phyloP scores from a whole-genome alignment of 2,888 invertebrate genomes.

The Standfussiana lucernea region DNA sequence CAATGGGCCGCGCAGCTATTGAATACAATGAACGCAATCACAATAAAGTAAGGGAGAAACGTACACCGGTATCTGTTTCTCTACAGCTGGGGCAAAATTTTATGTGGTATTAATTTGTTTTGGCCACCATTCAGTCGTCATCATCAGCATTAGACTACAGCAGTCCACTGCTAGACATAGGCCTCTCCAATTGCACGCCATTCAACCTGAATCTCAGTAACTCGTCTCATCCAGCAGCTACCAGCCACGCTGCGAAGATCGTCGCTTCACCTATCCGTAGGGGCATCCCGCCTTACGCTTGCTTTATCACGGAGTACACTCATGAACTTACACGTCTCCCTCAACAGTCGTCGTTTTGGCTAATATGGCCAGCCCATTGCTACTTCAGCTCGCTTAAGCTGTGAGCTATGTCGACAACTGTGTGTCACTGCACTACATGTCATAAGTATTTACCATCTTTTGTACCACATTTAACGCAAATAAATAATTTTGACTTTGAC shows the following conservation, averaged over 20 bases:
- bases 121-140: neutral
- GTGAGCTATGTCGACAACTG: neutral
- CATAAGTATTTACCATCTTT: too few relatives aligned
- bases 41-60: conserved; percentile 4
- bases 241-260: neutral
- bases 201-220: neutral
- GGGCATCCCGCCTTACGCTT: neutral
- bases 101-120: neutral
- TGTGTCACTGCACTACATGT: too few relatives aligned
- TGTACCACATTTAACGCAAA: too few relatives aligned
- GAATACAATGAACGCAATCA: conserved; percentile 35
- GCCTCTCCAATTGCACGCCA: neutral
- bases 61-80: neutral
- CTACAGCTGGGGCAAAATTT: neutral
- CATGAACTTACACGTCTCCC: neutral
- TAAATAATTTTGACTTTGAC: too few relatives aligned
- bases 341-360: neutral
- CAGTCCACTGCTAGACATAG: neutral
- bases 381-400: neutral
- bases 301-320: neutral
- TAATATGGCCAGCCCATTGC: too few relatives aligned
- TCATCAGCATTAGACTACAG: neutral
- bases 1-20: conserved; percentile 23
- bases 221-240: neutral
- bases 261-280: neutral